Conservation (phyloP, 2,888 invertebrate genomes). For the Luffia ferchaultella region DNA sequence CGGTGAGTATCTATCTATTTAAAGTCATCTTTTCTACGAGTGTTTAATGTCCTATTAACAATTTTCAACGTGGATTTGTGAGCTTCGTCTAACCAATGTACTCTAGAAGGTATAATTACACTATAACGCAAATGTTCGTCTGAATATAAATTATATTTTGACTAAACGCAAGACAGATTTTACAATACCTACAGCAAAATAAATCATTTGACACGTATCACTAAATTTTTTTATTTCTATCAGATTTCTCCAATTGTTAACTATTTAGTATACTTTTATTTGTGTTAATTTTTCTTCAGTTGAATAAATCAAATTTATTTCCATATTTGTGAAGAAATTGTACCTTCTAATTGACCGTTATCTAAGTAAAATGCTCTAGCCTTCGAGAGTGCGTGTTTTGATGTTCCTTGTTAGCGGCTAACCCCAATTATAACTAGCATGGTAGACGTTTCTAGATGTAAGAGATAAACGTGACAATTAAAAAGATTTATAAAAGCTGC, state of each 20-base stretch:
- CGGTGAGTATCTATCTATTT: constrained; percentile 47
- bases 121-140: neutral
- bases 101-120: constrained; percentile 34
- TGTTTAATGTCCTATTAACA: neutral
- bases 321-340: neutral
- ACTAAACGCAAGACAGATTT: too few species aligned
- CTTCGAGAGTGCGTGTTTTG: neutral
- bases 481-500: constrained; percentile 22
- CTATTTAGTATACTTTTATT: too few species aligned
- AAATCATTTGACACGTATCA: too few species aligned
- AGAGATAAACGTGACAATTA: constrained; percentile 16
- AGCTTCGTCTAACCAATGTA: constrained; percentile 34
- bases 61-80: constrained; percentile 22
- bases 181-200: too few species aligned
- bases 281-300: too few species aligned
- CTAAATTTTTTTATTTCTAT: too few species aligned
- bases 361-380: neutral
- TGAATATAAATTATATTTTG: too few species aligned
- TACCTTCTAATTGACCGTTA: neutral
- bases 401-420: neutral
- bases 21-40: neutral
- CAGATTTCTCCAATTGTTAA: too few species aligned
- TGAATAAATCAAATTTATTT: too few species aligned
- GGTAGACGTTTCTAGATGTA: constrained; percentile 41
- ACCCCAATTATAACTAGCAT: constrained; percentile 25